Base-by-base conservation (phyloP, 2,888 invertebrate genomes). In the Fragum whitleyi region DNA sequence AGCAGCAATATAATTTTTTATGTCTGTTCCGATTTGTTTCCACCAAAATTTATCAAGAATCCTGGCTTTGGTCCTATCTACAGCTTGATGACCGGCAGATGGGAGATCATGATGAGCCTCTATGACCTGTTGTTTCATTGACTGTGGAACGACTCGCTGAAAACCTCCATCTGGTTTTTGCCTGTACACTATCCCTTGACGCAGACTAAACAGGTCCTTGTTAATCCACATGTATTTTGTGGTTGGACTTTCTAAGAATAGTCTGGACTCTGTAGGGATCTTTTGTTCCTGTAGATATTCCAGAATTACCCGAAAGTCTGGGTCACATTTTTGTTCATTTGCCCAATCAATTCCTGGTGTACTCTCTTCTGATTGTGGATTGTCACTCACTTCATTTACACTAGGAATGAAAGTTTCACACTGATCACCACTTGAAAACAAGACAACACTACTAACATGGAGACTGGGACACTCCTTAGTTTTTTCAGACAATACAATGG, bases 81-180 rank as follows among this genome's bases (percentile, higher is more conserved):
- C 62, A 19, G 61, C 74, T 28, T 79, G 74, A 39, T 79, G 79
- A 16, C 61, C 79, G 7, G 68, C 39, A 16, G 74, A 79, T 23
- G 79, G 74, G 21, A 79, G 59, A 53, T 79, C 68, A 68, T 67
- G 65, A 67, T 67, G 67, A 26, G 23, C 67, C 19, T 32, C 26
- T 16, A 74, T 51, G 19, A 53, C 55, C n/a, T 47, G 47, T 55
- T 74, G 36, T 26, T 67, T 47, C 26, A 74, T 21, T 11, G 32
- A 39, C 5, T 67, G 28, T 14, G 67, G 74, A 32, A 67, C 36
- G n/a, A 74, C 74, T 16, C 67, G 28, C 26, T 67, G 51, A 32
- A 42, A 28, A 3, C 28, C 26, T n/a, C 42, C 69, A 21, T 9
- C 39, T 26, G 19, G 53, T 59, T 55, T 67, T 28, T 55, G 19